Evolutionary conservation across 2,888 invertebrate genomes (phyloP).

Genomic region (Theretra japonica): DNA sequence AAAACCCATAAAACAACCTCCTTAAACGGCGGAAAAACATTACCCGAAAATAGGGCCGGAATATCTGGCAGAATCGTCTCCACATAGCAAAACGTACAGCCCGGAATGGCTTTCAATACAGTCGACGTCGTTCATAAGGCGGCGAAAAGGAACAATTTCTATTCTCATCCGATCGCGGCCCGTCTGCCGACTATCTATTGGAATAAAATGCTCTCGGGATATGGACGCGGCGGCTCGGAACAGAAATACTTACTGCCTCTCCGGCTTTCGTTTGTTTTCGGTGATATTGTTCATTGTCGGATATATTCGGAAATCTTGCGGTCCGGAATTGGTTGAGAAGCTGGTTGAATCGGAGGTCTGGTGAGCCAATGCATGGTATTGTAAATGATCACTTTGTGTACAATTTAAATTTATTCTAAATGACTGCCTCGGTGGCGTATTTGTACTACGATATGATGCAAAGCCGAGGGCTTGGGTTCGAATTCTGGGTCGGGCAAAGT

Average conservation of each 20-base stretch:
- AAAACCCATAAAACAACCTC: slow-evolving; percentile 23
- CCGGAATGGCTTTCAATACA: slow-evolving; percentile 37
- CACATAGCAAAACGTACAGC: slow-evolving; percentile 34
- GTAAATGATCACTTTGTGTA: no score
- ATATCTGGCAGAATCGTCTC: slow-evolving; percentile 25
- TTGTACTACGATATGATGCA: no score
- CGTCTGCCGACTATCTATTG: slow-evolving; percentile 34
- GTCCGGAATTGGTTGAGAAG: background rate
- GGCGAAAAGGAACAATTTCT: slow-evolving; percentile 46
- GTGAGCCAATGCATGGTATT: background rate
- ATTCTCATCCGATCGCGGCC: slow-evolving; percentile 43
- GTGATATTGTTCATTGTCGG: background rate
- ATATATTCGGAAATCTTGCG: background rate
- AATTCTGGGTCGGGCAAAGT: no score
- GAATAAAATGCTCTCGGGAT: slow-evolving; percentile 37
- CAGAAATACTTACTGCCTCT: slow-evolving; percentile 19
- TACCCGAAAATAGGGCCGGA: slow-evolving; percentile 18
- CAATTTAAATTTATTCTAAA: no score
- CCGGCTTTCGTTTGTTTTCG: slow-evolving; percentile 17
- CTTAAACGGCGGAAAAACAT: slow-evolving; percentile 11
- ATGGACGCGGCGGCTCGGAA: slow-evolving; percentile 33
- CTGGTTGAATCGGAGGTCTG: background rate
- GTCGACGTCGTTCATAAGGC: slow-evolving; percentile 41
- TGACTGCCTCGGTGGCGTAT: no score
- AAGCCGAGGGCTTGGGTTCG: no score